Base-by-base conservation (phyloP, 2,797 vertebrate species). In the Erpetoichthys calabaricus region DNA sequence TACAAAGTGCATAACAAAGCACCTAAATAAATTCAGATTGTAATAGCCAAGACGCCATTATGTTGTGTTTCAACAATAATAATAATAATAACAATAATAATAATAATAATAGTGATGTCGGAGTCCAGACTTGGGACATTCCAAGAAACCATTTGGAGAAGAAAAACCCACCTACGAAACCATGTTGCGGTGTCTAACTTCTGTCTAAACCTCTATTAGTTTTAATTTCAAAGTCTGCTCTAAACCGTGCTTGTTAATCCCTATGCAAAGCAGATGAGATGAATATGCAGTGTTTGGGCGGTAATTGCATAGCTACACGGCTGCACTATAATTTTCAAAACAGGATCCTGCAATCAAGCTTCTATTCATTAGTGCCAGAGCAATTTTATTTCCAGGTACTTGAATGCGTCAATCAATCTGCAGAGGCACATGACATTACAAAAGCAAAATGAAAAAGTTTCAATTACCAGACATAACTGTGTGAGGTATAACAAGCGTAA, bases 331-430 rank as follows among this genome's bases (percentile, higher is more conserved):
- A 98, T 98, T 97, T 94, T 89, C 90, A 86, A 92, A 93, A 97
- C 77, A 88, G 91, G 93, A 96, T 98, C 92, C 92, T 94, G 94
- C 93, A 98, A 98, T 98, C 94, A 98, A 92, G 76, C 86, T 85
- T 89, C 94, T 97, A 98, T 98, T 98, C 95, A 97, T 98, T 97
- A 97, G 86, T 76, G 85, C 89, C 82, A 91, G 89, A 92, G 92
- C 90, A 91, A 88, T 92, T 91, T 92, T 89, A 91, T 92, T 91
- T 89, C 89, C 88, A 87, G 82, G 88, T 91, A 92, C 94, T 97
- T 88, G 83, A 88, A 85, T 78, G 83, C 97, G 94, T 91, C 94
- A 98, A 97, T 97, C 95, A 94, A 80, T 74, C 80, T 80, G 78
- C 77, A 86, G 89, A 79, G 91, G 74, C 80, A 80, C 73, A 61